A percentile compares a stretch with the other conserved stretches of the same genome.
Conservation (phyloP, 1,140 invertebrate species). For the Ceratosolen fusciceps region DNA sequence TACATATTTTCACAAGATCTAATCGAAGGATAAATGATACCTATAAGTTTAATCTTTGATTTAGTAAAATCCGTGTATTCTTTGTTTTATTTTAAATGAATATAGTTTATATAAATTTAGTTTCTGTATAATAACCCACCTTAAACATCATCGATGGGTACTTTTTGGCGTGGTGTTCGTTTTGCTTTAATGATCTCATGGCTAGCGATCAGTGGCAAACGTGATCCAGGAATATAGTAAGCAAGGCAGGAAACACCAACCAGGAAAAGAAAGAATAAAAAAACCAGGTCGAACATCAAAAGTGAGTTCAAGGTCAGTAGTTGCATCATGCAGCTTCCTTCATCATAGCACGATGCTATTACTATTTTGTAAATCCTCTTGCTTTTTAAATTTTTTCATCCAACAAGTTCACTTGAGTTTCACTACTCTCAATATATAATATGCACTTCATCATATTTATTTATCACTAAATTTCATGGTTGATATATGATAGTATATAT, state of each 20-base stretch:
- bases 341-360: conserved; percentile 57
- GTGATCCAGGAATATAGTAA: conserved; percentile 80
- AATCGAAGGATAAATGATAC: background rate
- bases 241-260: conserved; percentile 84
- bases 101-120: background rate
- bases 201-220: conserved; percentile 62
- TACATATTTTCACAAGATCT: no score
- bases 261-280: conserved; percentile 87
- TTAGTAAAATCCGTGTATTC: background rate
- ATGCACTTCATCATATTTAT: background rate
- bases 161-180: conserved; percentile 59
- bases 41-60: background rate
- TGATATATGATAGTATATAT: background rate
- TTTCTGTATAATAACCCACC: conserved; percentile 56
- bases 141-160: conserved; percentile 70
- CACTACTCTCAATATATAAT: background rate
- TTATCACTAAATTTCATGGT: background rate
- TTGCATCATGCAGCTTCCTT: conserved; percentile 76
- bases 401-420: background rate
- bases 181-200: conserved; percentile 67
- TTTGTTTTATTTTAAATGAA: background rate
- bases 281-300: conserved; percentile 89
- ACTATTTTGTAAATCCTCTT: background rate
- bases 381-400: background rate
- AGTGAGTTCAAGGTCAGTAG: conserved; percentile 86